Evolutionary conservation across 2,113 vertebrate genomes (phyloP).

Genomic region (Solea senegalensis): DNA sequence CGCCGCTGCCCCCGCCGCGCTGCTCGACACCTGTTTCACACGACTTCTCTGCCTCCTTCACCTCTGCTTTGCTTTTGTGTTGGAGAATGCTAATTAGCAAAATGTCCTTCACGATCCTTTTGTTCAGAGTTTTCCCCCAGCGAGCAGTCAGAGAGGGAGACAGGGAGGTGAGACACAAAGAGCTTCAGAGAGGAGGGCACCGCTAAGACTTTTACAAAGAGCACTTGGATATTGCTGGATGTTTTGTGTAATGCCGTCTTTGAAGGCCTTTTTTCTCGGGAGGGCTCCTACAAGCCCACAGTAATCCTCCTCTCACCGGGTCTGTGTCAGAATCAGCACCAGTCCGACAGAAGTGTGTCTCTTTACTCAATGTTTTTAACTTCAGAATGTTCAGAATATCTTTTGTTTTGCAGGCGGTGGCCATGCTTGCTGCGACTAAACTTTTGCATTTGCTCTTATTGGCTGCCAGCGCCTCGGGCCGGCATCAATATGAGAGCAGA

Average conservation of each 20-base stretch:
- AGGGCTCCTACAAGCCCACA: slow-evolving; percentile 61
- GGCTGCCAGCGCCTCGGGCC: neutral
- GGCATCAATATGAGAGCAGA: slow-evolving; percentile 9
- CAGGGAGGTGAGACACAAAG: slow-evolving; percentile 52
- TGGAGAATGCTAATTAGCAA: slow-evolving; percentile 65
- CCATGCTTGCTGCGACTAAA: neutral
- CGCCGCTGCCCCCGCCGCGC: slow-evolving; percentile 1
- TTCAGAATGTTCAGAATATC: slow-evolving; percentile 29
- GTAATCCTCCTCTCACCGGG: slow-evolving; percentile 63
- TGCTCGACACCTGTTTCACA: slow-evolving; percentile 52
- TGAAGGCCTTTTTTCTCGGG: slow-evolving; percentile 66
- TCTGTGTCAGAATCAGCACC: slow-evolving; percentile 64
- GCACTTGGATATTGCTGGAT: slow-evolving; percentile 66
- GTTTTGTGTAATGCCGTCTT: slow-evolving; percentile 71
- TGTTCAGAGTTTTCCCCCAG: slow-evolving; percentile 44
- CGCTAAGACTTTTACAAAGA: slow-evolving; percentile 73
- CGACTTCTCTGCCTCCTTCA: slow-evolving; percentile 57
- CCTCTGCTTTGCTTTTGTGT: slow-evolving; percentile 63
- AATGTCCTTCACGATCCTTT: slow-evolving; percentile 64
- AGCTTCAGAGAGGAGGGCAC: slow-evolving; percentile 63
- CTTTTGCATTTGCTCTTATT: slow-evolving; percentile 1
- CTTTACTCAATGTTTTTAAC: slow-evolving; percentile 29
- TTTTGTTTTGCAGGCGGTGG: slow-evolving; percentile 10
- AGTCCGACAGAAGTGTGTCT: slow-evolving; percentile 52
- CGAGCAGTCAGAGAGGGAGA: slow-evolving; percentile 24